These are phyloP conservation scores for Subacronicta megacephala DNA, from an alignment of 2,888 invertebrate genomes.

Conservation along the genomic window DNA sequence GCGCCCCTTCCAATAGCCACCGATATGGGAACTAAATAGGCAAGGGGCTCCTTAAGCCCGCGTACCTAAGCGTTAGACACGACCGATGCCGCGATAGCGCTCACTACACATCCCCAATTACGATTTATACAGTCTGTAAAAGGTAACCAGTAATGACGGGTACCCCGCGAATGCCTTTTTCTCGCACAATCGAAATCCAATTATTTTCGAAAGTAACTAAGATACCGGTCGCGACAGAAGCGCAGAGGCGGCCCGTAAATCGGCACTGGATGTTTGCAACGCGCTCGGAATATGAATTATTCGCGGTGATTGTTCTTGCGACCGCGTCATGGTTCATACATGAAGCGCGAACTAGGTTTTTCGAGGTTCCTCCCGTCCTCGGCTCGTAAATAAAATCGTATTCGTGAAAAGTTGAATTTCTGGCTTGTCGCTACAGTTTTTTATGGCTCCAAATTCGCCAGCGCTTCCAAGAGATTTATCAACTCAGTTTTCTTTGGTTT, in stretches of 20 bases:
- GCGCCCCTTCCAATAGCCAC: conserved; percentile 82
- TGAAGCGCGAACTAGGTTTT: conserved; percentile 89
- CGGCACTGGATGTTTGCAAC: conserved; percentile 84
- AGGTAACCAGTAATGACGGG: conserved; percentile 85
- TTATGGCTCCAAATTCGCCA: conserved; percentile 62
- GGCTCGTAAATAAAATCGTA: conserved; percentile 77
- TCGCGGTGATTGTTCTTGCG: conserved; percentile 87
- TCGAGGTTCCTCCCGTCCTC: conserved; percentile 71
- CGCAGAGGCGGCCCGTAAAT: conserved; percentile 82
- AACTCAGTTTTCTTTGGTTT: conserved; percentile 71
- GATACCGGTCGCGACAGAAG: conserved; percentile 82
- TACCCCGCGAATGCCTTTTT: conserved; percentile 78
- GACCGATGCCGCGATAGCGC: conserved; percentile 78
- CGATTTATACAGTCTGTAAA: conserved; percentile 84
- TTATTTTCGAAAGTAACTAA: conserved; percentile 87
- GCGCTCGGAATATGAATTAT: conserved; percentile 89
- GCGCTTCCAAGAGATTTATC: conserved; percentile 60
- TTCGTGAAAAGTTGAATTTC: conserved; percentile 78
- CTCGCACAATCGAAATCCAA: conserved; percentile 88
- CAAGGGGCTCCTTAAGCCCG: conserved; percentile 76
- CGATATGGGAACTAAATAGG: conserved; percentile 81
- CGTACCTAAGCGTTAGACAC: conserved; percentile 80
- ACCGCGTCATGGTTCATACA: conserved; percentile 89
- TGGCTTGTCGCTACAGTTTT: conserved; percentile 64
- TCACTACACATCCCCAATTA: conserved; percentile 82